Evolutionary conservation across 1,140 invertebrate genomes (phyloP), one percentile per base, ranked within the genome.

Genomic region (Brachionus asplanchnoidis): DNA sequence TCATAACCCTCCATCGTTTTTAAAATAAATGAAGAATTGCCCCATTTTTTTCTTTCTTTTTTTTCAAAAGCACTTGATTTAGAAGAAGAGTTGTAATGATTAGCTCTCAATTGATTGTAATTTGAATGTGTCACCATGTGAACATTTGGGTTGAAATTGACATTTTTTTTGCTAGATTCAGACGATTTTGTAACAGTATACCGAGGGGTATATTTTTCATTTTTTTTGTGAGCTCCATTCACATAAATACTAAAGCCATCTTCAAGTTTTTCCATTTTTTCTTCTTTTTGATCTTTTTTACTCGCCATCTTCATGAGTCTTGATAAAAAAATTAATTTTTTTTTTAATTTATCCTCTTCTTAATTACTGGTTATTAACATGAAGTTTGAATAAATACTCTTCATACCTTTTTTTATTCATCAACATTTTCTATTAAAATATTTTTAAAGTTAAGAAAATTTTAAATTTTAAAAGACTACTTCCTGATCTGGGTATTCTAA

Each of bases 1-100:
- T 65, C 79, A 42, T 82, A 68, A 11, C 79, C 79, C 32, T 82
- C 79, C n/a, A 20, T 60, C 23, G 79, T 82, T 82, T 82, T 82
- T 12, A 82, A 42, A 11, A 36, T 82, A 65, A 82, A 82, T n/a
- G 79, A 82, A 12, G 53, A 65, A 68, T 42, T 68, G 6, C 20
- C 32, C 79, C 79, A 82, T 65, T 60, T 60, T 44, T 46, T 36
- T 82, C 79, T 53, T 26, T 23, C 40, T 82, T 53, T 82, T 60
- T n/a, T 82, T 20, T 36, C 20, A 17, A 36, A 9, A 7, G 26
- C 28, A 40, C 26, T 20, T 1, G n/a, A 32, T 26, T 73, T 53
- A 9, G 44, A 17, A 40, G 75, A 28, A 50, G 77, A 11, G 4
- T 60, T 65, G 23, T 17, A 32, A 1, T 42, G n/a, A 46, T 56